Conservation (phyloP, 2,113 vertebrate species). For the Sitta europaea region DNA sequence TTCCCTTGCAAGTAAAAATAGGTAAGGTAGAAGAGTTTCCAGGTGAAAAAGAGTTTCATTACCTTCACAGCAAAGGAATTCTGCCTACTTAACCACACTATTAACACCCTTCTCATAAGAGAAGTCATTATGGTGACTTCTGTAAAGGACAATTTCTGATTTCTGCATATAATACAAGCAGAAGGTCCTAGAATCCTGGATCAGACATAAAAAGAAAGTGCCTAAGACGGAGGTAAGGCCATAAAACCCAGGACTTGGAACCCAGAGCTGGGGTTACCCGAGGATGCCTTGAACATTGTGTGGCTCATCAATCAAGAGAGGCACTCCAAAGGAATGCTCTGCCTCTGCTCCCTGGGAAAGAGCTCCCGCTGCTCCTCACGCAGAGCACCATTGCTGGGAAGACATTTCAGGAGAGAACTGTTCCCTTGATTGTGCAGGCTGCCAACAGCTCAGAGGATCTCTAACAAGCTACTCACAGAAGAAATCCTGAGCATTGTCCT, state of each 20-base stretch:
- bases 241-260: neutral
- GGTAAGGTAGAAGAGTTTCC: neutral
- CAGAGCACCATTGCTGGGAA: neutral
- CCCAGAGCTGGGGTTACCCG: neutral
- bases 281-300: neutral
- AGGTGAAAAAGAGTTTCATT: neutral
- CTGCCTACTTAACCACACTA: neutral
- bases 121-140: neutral
- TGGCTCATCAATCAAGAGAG: conserved; percentile 19
- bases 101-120: neutral
- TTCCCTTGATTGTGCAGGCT: conserved; percentile 9
- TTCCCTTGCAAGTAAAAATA: neutral
- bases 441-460: neutral
- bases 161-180: neutral
- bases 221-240: neutral
- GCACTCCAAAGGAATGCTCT: neutral
- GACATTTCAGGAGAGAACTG: neutral
- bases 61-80: neutral
- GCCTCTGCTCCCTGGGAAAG: neutral
- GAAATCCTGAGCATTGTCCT: neutral
- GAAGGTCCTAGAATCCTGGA: neutral
- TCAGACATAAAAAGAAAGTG: neutral
- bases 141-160: neutral
- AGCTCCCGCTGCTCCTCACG: neutral
- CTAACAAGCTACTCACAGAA: neutral